Conservation (phyloP, 2,888 invertebrate species). For the Heliconius cydno region DNA sequence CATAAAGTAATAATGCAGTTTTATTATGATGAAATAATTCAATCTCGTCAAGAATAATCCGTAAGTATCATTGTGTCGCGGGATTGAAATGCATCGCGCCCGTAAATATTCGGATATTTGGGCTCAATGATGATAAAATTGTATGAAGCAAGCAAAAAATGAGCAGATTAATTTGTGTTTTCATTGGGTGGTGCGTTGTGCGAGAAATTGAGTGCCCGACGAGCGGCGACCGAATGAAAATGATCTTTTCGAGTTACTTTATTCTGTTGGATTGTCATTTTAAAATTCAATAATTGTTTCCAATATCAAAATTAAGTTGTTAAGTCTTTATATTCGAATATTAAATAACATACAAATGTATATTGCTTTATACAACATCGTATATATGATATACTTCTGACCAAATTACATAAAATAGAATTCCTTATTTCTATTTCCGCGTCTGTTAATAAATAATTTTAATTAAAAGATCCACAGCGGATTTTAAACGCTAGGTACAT, state of each 20-base stretch:
- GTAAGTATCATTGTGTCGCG: conserved; percentile 72
- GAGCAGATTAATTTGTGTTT: conserved; percentile 83
- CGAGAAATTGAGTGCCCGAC: conserved; percentile 79
- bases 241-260: conserved; percentile 74
- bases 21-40: conserved; percentile 73
- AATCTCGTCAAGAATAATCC: conserved; percentile 75
- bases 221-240: conserved; percentile 71
- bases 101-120: conserved; percentile 67
- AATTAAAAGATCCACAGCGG: conserved; percentile 23
- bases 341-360: not conserved
- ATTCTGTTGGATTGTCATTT: conserved; percentile 68
- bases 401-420: not conserved
- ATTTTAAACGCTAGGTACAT: conserved; percentile 47
- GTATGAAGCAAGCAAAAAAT: conserved; percentile 73
- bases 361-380: not conserved
- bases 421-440: conserved; percentile 12
- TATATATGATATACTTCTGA: not conserved
- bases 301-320: conserved; percentile 29
- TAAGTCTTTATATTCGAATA: conserved; percentile 13
- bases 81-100: conserved; percentile 73
- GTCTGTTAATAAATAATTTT: conserved; percentile 20
- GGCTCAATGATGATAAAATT: conserved; percentile 79
- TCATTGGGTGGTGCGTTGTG: conserved; percentile 80
- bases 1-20: conserved; percentile 55
- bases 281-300: conserved; percentile 53